Conservation (phyloP, 2,888 invertebrate genomes). For the Pollenia amentaria region DNA sequence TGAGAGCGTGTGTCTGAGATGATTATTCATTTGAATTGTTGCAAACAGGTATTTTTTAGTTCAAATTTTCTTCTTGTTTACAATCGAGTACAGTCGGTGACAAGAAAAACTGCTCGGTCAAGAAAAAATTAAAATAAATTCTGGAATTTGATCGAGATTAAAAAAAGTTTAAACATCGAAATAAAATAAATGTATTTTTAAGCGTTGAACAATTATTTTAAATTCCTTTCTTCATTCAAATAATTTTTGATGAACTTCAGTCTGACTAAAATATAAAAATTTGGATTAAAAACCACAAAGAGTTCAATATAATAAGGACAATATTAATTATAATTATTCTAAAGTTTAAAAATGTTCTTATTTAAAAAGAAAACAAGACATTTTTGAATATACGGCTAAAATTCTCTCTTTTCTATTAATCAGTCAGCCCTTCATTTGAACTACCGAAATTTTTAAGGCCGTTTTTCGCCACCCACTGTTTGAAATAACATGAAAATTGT, state of each 20-base stretch:
- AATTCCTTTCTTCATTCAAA: too few species aligned
- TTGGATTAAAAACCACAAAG: too few species aligned
- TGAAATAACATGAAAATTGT: constrained; percentile 3
- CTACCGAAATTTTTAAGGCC: neutral
- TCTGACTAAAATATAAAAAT: too few species aligned
- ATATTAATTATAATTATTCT: too few species aligned
- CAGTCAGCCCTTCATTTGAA: neutral
- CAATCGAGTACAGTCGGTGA: constrained; percentile 18
- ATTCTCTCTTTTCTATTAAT: neutral
- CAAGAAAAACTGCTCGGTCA: neutral
- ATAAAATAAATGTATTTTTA: too few species aligned
- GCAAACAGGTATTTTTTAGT: constrained; percentile 16
- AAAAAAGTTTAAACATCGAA: too few species aligned
- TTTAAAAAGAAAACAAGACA: too few species aligned
- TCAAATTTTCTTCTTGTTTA: constrained; percentile 2
- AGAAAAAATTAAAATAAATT: neutral
- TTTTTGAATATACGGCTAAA: too few species aligned
- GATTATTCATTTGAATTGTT: neutral
- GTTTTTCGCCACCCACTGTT: constrained; percentile 33
- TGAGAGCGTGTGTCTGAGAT: neutral
- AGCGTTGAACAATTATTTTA: too few species aligned
- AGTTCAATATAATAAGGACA: too few species aligned
- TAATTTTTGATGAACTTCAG: too few species aligned
- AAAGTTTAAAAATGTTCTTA: too few species aligned
- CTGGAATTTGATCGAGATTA: neutral